Evolutionary conservation across 2,113 vertebrate species (phyloP), one percentile per base, ranked within the genome.

Genomic region (Eurypyga helias): DNA sequence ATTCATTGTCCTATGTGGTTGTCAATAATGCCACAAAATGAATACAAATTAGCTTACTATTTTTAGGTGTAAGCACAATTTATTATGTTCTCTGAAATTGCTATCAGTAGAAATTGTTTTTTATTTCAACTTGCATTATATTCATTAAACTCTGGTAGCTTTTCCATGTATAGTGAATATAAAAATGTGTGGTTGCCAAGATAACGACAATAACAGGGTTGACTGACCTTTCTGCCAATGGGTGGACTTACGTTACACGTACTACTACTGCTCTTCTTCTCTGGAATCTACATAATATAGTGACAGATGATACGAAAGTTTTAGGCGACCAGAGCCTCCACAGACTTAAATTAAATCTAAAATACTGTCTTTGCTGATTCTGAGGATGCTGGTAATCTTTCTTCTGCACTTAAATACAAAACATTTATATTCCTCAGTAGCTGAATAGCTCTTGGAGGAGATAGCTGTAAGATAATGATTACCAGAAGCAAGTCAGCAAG

Each of bases 291-390:
- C 17, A 4, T 57, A 7, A 16, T 19, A 7, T 2, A 29, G 15
- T 55, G 52, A 36, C 24, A 61, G 45, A 1, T 41, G 21, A 36
- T 31, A 3, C 10, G 43, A n/a, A 67, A 41, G 61, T 34, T 45
- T 33, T 34, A 57, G 23, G n/a, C 62, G 17, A 55, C 16, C 0
- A 0, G 29, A 92, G 77, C 6, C 3, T 70, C 31, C 8, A 25
- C 1, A 18, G 10, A 8, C 60, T 75, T 58, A n/a, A 33, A 38
- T 54, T 58, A 52, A 80, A 72, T 2, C 6, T 54, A 3, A 48
- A 80, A 48, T 65, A 17, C 16, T 92, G 18, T 28, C 19, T 82
- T 72, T 48, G 33, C 18, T 61, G 4, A 13, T 72, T 67, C 55
- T 57, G 10, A n/a, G 34, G 21, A 61, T 34, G 13, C 7, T 49